A percentile compares a stretch with the other conserved stretches of the same genome.
Evolutionary conservation across 2,888 invertebrate genomes (phyloP).

Genomic region (Rhaphigaster nebulosa): DNA sequence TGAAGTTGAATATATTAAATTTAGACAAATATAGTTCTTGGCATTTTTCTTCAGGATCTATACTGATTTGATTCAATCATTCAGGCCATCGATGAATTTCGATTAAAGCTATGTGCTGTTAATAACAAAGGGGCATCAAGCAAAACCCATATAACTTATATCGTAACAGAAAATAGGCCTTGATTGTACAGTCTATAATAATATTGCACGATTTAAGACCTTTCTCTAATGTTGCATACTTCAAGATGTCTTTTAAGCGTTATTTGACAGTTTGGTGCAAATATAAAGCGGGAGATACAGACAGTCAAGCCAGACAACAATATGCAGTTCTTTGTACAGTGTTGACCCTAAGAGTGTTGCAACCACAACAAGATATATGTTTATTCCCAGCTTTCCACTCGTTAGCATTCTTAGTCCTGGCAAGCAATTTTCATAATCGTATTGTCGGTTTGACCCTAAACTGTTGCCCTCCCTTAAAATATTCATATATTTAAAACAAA

Average conservation of each 20-base stretch:
- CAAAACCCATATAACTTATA: too few relatives aligned
- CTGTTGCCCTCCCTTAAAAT: not conserved
- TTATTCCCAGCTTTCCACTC: not conserved
- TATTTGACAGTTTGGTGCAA: too few relatives aligned
- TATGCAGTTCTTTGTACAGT: not conserved
- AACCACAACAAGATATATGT: not conserved
- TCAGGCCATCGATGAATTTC: too few relatives aligned
- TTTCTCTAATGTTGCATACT: not conserved
- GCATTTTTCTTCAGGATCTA: too few relatives aligned
- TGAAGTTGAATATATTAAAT: too few relatives aligned
- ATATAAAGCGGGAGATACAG: not conserved
- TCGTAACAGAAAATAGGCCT: too few relatives aligned
- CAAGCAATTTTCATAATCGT: not conserved
- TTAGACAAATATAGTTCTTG: too few relatives aligned
- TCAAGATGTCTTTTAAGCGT: not conserved
- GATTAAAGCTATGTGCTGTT: too few relatives aligned
- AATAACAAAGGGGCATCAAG: too few relatives aligned
- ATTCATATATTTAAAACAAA: not conserved
- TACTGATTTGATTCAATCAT: too few relatives aligned
- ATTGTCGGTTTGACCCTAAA: not conserved
- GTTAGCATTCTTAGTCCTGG: not conserved
- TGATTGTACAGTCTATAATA: too few relatives aligned
- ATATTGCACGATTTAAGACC: too few relatives aligned
- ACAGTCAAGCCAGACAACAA: not conserved
- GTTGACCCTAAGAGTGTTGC: not conserved